Evolutionary conservation across 2,797 vertebrate species (phyloP), one percentile per base, ranked within the genome.

Genomic region (Enteromius afrohamiltoni): DNA sequence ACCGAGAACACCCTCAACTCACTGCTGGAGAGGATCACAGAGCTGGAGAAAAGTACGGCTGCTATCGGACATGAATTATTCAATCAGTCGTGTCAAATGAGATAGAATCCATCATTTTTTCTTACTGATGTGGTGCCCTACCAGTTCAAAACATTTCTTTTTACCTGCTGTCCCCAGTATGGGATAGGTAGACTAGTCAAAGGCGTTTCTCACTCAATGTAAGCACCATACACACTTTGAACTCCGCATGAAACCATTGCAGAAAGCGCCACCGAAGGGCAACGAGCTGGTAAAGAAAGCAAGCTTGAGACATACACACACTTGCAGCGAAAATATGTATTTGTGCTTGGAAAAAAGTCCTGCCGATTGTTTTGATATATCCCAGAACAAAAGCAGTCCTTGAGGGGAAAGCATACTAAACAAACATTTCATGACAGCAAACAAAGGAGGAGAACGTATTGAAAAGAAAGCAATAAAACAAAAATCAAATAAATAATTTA

Each of bases 1-100:
- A 99, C 98, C 0, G 98, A 99, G 90, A 96, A 89, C 26, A 91
- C 95, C 7, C 91, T 99, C 87, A 97, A 96, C n/a, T 94, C 97
- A 0, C 93, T 99, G 90, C 93, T 98, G 86, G 97, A 98, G 91
- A 95, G 97, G 88, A 98, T 98, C 89, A 93, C 95, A 0, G 98
- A 99, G 87, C 92, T 98, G 2, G 98, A 99, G 91, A 96, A 95
- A 95, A 97, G 97, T 98, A 92, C 85, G 78, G 6, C 0, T 42
- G 34, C 5, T 16, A 6, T 55, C 49, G 11, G 13, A 34, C 3
- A 71, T 71, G 4, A 73, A 65, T 79, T 73, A 62, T 51, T 53
- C 16, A 51, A 5, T 26, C 67, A 19, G 7, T 7, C 13, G 10
- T 29, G 29, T 62, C 40, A 74, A 68, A 83, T 53, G 6, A 76